Evolutionary conservation across 1,140 invertebrate genomes (phyloP).

Genomic region (Cepaea nemoralis): DNA sequence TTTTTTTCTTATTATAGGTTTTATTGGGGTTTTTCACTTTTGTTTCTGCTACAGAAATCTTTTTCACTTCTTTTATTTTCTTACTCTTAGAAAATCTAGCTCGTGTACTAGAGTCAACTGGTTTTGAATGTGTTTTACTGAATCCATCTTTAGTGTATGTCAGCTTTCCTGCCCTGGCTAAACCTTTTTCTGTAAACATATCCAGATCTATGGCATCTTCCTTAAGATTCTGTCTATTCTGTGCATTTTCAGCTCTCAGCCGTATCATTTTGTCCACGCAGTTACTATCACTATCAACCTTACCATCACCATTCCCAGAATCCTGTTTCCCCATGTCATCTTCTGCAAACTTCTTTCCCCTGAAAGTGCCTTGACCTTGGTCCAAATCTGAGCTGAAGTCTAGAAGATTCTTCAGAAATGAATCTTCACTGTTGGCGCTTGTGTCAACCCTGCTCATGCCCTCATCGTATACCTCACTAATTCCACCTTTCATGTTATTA

Average conservation of each 20-base stretch:
- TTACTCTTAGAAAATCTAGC: background rate
- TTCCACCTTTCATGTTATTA: background rate
- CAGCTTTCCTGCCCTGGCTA: slow-evolving; percentile 13
- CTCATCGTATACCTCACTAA: background rate
- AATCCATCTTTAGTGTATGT: slow-evolving; percentile 28
- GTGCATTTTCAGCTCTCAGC: background rate
- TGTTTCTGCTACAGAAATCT: background rate
- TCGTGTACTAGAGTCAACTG: background rate
- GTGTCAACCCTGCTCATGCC: background rate
- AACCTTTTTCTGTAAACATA: slow-evolving; percentile 16
- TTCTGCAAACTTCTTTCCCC: background rate
- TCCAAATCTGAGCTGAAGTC: slow-evolving; percentile 14
- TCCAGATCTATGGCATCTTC: slow-evolving; percentile 1
- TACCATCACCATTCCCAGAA: background rate
- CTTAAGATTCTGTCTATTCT: slow-evolving; percentile 16
- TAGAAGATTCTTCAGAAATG: slow-evolving; percentile 22
- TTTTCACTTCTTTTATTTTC: background rate
- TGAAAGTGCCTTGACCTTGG: background rate
- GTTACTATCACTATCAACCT: background rate
- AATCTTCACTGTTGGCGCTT: background rate
- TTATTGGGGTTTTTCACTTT: background rate
- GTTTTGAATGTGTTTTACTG: slow-evolving; percentile 33
- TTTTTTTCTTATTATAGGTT: background rate
- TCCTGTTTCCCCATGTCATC: background rate
- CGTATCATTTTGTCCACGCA: background rate